Base-by-base conservation (phyloP, 1,140 invertebrate species). In the Drosophila sechellia region DNA sequence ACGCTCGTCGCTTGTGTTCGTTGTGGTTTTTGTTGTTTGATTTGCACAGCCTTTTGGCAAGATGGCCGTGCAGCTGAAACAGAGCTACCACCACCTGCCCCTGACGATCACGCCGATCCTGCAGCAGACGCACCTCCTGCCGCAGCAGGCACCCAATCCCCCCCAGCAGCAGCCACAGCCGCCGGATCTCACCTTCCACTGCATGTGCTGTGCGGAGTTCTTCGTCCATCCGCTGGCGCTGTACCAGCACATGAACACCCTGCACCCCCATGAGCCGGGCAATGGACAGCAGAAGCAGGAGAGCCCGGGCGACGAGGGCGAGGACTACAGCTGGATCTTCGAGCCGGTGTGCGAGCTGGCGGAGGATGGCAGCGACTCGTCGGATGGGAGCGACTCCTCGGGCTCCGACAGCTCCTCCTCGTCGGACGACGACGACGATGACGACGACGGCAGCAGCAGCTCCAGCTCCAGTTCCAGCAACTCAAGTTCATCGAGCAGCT, bases 161-260 rank as follows among this genome's bases (percentile, higher is more conserved):
- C 77, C 65, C 2, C 75, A 60, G 25, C 59, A 74, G 12, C 91
- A 90, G 20, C 59, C 77, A 0, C 66, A 78, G 53, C 77, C 84
- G 12, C 91, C 91, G n/a, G 91, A 92, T 46, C 56, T 92, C 6
- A 92, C 91, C 31, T 92, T 92, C 49, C 91, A 92, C 45, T 92
- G 92, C 57, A 92, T 91, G 78, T 90, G 87, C 65, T 92, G 92
- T 59, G 49, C 74, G 2, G 91, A 86, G 48, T 90, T 71, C 45
- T 92, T 91, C 39, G 78, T 91, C 11, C 77, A 90, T 68, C 91
- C 92, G 3, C 55, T 83, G 53, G 64, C 71, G 3, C 59, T 92
- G n/a, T 91, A 91, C 39, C 84, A 92, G 59, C 92, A 92, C 63
- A 91, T 92, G 90, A 92, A 85, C 53, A 77, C 49, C 17, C 60